A percentile compares a stretch with the other conserved stretches of the same genome.
Evolutionary conservation across 2,113 vertebrate species (phyloP).

Genomic region (Aldabrachelys gigantea): DNA sequence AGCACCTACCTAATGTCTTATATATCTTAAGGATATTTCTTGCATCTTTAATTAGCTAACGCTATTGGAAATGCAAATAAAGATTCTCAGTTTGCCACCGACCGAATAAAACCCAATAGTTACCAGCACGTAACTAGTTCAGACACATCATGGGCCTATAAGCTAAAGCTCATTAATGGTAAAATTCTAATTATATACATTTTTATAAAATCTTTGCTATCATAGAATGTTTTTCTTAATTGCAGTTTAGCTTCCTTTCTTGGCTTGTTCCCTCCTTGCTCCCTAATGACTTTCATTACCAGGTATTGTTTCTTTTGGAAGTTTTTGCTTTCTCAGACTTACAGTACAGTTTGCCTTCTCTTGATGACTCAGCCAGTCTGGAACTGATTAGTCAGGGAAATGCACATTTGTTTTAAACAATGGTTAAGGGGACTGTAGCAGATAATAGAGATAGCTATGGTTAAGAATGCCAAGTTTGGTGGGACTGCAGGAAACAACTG

Average conservation of each 20-base stretch:
- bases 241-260: neutral
- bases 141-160: neutral
- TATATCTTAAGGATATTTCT: neutral
- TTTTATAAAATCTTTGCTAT: neutral
- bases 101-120: neutral
- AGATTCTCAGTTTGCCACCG: neutral
- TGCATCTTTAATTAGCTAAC: too few species aligned
- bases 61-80: neutral
- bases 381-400: slow-evolving; percentile 22
- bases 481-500: neutral
- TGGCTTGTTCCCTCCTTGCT: neutral
- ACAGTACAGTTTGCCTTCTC: neutral
- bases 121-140: neutral
- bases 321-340: neutral
- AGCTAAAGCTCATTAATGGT: neutral
- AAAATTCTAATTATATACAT: neutral
- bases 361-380: neutral
- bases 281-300: neutral
- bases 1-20: neutral
- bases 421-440: neutral
- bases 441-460: neutral
- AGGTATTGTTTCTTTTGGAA: neutral
- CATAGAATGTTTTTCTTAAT: neutral
- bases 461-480: neutral
- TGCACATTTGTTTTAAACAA: neutral